These are phyloP conservation scores for Peromyscus leucopus DNA, from an alignment of 2,113 vertebrate genomes.

Conservation along the genomic window DNA sequence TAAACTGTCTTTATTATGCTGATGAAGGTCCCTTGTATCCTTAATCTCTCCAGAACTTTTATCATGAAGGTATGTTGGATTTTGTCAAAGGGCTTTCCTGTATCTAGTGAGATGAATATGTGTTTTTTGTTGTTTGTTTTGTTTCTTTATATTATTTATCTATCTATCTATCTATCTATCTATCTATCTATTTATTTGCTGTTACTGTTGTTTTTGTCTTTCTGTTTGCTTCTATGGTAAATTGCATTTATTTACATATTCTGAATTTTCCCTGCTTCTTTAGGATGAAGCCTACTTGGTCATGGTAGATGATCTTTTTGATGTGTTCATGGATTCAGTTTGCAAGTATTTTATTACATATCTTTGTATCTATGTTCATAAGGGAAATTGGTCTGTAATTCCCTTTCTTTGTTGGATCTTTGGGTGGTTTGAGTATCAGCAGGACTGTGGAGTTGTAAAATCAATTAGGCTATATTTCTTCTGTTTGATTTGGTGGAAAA, in stretches of 20 bases:
- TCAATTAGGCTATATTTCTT: background rate
- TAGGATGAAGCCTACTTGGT: background rate
- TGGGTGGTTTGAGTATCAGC: background rate
- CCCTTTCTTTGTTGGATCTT: background rate
- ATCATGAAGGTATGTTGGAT: background rate
- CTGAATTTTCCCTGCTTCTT: background rate
- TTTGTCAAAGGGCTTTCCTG: background rate
- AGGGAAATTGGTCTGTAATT: background rate
- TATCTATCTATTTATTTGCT: too few relatives aligned
- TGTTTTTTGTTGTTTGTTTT: too few relatives aligned
- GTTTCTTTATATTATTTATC: too few relatives aligned
- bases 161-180: too few relatives aligned
- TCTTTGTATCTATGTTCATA: background rate
- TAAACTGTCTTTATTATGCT: background rate
- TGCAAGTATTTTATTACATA: background rate
- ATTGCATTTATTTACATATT: background rate
- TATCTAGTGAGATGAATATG: background rate
- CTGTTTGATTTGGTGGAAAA: background rate
- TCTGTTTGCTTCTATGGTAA: background rate
- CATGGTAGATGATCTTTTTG: background rate
- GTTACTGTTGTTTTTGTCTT: background rate
- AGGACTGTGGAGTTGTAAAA: background rate
- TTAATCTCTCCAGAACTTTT: background rate
- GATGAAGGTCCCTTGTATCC: background rate
- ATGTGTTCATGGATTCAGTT: background rate